A percentile compares a stretch with the other conserved stretches of the same genome.
These are phyloP conservation scores for Sturmia bella DNA, from an alignment of 2,888 invertebrate genomes.

Conservation along the genomic window DNA sequence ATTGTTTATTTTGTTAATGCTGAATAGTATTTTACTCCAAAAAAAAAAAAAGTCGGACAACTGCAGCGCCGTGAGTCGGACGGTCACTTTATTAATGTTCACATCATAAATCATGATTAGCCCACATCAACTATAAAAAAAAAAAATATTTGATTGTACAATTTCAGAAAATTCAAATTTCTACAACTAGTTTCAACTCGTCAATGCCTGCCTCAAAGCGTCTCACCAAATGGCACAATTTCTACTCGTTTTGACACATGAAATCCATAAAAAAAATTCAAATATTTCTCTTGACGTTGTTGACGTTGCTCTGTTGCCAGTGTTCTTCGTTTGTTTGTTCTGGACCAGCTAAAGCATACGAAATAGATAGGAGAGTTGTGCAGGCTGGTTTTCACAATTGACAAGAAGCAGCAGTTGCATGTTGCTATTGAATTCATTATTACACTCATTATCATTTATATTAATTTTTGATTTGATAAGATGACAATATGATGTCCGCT, in stretches of 20 bases:
- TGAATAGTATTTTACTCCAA: conserved; percentile 13
- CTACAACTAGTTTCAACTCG: conserved; percentile 2
- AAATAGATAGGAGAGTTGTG: not conserved
- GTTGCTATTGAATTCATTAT: conserved; percentile 6
- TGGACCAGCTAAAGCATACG: not conserved
- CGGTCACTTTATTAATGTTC: conserved; percentile 62
- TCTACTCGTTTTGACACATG: conserved; percentile 19
- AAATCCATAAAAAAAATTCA: conserved; percentile 34
- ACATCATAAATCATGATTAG: conserved; percentile 69
- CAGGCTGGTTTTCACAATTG: conserved; percentile 9
- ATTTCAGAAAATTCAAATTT: conserved; percentile 11
- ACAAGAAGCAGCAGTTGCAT: conserved; percentile 19
- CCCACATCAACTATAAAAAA: conserved; percentile 6
- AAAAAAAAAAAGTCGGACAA: not conserved
- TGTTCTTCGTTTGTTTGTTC: too few relatives aligned
- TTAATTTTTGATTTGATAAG: not conserved
- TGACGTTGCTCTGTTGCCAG: not conserved
- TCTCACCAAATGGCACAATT: conserved; percentile 22
- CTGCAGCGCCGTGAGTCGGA: conserved; percentile 5
- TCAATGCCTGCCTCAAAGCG: conserved; percentile 4
- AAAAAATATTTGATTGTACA: not conserved
- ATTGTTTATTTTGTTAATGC: conserved; percentile 37
- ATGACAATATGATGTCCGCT: not conserved
- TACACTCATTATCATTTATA: not conserved
- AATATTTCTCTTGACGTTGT: not conserved